Evolutionary conservation across 2,113 vertebrate genomes (phyloP).

Genomic region (Cyphomyrus plagiostoma): DNA sequence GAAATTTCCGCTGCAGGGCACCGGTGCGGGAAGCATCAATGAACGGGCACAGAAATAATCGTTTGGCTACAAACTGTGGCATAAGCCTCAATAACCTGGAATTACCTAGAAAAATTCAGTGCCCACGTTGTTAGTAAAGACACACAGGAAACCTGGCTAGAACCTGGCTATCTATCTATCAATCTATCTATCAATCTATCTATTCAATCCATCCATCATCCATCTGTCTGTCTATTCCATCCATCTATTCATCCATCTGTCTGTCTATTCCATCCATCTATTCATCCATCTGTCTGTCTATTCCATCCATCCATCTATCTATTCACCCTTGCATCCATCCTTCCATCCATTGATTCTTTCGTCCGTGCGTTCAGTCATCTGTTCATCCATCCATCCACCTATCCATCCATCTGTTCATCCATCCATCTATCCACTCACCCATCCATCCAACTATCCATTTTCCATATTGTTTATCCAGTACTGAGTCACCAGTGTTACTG

Average conservation of each 20-base stretch:
- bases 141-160: not conserved
- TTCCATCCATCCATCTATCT: not conserved
- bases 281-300: too few species aligned
- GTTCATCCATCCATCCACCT: too few species aligned
- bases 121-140: not conserved
- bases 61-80: not conserved
- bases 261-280: too few species aligned
- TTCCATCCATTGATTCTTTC: not conserved
- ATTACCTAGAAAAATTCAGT: not conserved
- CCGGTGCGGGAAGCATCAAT: slow-evolving; percentile 23
- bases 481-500: not conserved
- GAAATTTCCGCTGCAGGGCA: slow-evolving; percentile 79
- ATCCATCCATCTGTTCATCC: too few species aligned
- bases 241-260: not conserved
- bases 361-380: not conserved
- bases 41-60: not conserved
- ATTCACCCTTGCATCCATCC: not conserved
- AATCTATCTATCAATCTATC: not conserved
- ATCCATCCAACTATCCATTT: not conserved
- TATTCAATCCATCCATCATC: not conserved
- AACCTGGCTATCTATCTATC: not conserved
- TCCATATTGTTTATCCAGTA: not conserved
- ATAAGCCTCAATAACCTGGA: not conserved
- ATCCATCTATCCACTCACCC: not conserved
- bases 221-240: not conserved